Percentiles rank a stretch among this genome's conserved stretches.
Evolutionary conservation across 2,888 invertebrate genomes (phyloP).

Genomic region (Apamea monoglypha): DNA sequence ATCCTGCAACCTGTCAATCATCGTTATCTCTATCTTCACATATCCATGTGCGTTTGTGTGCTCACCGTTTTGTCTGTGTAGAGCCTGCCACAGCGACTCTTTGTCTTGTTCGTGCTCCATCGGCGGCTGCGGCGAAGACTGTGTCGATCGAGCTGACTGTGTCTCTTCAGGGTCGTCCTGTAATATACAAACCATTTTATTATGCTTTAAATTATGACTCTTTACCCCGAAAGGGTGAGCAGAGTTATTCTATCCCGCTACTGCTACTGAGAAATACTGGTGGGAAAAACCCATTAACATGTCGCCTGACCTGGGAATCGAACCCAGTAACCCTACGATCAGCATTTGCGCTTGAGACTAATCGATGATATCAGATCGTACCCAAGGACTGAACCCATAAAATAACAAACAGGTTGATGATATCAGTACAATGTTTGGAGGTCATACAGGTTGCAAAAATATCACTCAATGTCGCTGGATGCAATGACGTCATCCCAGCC

Average conservation of each 20-base stretch:
- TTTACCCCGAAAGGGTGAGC: neutral
- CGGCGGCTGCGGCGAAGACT: constrained; percentile 85
- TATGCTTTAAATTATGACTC: neutral
- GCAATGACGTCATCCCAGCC: constrained; percentile 57
- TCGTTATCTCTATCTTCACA: constrained; percentile 25
- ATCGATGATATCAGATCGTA: constrained; percentile 5
- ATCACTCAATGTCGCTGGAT: constrained; percentile 57
- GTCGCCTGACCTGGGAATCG: constrained; percentile 3
- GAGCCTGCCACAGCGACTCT: constrained; percentile 90
- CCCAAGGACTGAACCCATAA: constrained; percentile 22
- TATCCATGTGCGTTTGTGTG: constrained; percentile 7
- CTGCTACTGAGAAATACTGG: neutral
- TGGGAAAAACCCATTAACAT: neutral
- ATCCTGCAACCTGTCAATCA: constrained; percentile 33
- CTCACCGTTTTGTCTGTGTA: constrained; percentile 89
- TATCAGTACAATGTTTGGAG: constrained; percentile 38
- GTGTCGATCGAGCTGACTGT: constrained; percentile 86
- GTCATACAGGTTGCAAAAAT: constrained; percentile 49
- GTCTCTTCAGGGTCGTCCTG: constrained; percentile 89
- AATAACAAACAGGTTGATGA: constrained; percentile 35
- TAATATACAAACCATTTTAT: constrained; percentile 46
- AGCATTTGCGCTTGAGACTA: neutral
- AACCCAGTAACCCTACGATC: neutral
- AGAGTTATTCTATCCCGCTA: neutral
- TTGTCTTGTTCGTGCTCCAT: constrained; percentile 88